Evolutionary conservation across 2,888 invertebrate genomes (phyloP).

Genomic region (Beris morrisii): DNA sequence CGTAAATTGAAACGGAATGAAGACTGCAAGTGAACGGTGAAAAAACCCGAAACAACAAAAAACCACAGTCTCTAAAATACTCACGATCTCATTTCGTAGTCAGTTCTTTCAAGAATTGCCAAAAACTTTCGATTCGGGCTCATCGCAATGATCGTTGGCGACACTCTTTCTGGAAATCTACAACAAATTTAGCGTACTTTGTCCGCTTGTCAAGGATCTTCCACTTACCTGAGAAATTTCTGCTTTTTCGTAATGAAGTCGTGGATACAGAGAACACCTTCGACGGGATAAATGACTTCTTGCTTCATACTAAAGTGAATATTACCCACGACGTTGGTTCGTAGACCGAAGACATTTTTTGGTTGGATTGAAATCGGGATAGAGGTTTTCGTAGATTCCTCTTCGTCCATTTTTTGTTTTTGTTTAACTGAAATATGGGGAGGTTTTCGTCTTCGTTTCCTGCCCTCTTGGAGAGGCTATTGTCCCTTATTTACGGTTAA

Average conservation of each 20-base stretch:
- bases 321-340: slow-evolving; percentile 63
- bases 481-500: no score
- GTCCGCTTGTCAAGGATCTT: neutral
- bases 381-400: slow-evolving; percentile 10
- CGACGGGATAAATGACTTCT: slow-evolving; percentile 79
- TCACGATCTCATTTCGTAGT: slow-evolving; percentile 7
- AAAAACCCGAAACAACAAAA: neutral
- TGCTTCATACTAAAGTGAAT: slow-evolving; percentile 72
- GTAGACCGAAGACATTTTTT: slow-evolving; percentile 53
- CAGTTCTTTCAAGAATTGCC: slow-evolving; percentile 49
- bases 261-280: slow-evolving; percentile 74
- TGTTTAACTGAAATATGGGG: slow-evolving; percentile 1
- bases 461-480: no score
- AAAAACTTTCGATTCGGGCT: slow-evolving; percentile 51
- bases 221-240: slow-evolving; percentile 63
- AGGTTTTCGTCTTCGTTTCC: no score
- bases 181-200: neutral
- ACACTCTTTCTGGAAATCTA: slow-evolving; percentile 51
- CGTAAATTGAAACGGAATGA: slow-evolving; percentile 60
- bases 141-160: slow-evolving; percentile 49
- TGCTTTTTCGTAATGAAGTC: slow-evolving; percentile 73
- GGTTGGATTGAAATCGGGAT: slow-evolving; percentile 50
- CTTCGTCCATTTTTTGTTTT: slow-evolving; percentile 38
- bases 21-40: slow-evolving; percentile 24
- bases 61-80: neutral